A percentile compares a stretch with the other conserved stretches of the same genome.
phyloP scores from a whole-genome alignment of 1,140 invertebrate species.

The Pristionchus pacificus region DNA sequence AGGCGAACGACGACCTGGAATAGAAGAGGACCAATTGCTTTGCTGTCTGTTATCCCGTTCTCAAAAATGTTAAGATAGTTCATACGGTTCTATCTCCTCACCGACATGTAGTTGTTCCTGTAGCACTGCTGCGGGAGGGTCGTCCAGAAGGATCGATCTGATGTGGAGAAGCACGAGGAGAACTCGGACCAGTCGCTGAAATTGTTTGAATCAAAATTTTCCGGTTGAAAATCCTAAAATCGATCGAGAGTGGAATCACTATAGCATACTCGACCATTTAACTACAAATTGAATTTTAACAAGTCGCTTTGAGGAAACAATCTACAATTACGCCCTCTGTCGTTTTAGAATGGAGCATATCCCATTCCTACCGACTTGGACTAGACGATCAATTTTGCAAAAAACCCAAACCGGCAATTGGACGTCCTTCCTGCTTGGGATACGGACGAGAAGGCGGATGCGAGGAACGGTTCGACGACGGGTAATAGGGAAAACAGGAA shows the following conservation, averaged over 20 bases:
- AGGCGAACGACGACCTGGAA: no score
- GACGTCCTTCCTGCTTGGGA: slow-evolving; percentile 30
- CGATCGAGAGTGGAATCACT: no score
- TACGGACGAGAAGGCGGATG: slow-evolving; percentile 45
- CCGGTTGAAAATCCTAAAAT: no score
- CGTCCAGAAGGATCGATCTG: slow-evolving; percentile 41
- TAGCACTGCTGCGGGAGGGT: slow-evolving; percentile 41
- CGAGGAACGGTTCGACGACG: slow-evolving; percentile 31
- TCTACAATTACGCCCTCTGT: no score
- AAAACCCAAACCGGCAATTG: slow-evolving; percentile 29
- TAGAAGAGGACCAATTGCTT: no score
- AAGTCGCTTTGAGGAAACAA: slow-evolving; percentile 45
- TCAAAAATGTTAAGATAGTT: neutral
- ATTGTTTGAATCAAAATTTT: slow-evolving; percentile 14
- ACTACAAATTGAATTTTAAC: slow-evolving; percentile 19
- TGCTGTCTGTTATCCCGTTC: no score
- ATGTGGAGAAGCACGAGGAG: slow-evolving; percentile 33
- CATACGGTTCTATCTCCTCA: slow-evolving; percentile 4
- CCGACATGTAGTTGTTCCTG: slow-evolving; percentile 42
- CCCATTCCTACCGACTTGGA: no score
- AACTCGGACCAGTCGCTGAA: neutral
- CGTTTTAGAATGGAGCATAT: no score
- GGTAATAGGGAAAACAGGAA: slow-evolving; percentile 23
- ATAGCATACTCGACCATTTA: neutral
- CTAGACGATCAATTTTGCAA: no score